Conservation (phyloP, 2,113 vertebrate genomes). For the Hippocampus comes region DNA sequence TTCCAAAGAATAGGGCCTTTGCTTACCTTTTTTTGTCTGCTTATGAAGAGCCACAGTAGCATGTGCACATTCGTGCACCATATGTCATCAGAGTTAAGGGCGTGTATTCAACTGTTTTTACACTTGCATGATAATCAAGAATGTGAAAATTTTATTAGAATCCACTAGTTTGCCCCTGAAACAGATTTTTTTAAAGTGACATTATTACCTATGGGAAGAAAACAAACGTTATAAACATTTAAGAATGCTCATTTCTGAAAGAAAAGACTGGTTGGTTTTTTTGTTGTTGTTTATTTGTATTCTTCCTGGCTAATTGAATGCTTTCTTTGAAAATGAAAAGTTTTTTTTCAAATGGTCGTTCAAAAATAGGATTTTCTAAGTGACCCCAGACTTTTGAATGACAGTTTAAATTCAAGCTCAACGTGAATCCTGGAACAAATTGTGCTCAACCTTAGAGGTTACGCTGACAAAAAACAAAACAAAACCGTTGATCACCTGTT, state of each 20-base stretch:
- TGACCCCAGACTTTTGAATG: neutral
- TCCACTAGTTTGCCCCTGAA: neutral
- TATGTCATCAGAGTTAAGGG: too few relatives aligned
- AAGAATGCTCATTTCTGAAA: too few relatives aligned
- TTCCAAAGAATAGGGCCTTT: too few relatives aligned
- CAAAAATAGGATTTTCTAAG: neutral
- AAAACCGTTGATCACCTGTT: constrained; percentile 29
- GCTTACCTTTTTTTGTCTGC: neutral
- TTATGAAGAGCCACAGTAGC: neutral
- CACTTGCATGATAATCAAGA: neutral
- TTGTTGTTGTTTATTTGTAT: too few relatives aligned
- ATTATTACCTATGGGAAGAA: too few relatives aligned
- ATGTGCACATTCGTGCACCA: too few relatives aligned
- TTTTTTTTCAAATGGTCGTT: too few relatives aligned
- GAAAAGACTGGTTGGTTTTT: too few relatives aligned
- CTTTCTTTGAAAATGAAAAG: too few relatives aligned
- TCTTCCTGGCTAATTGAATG: too few relatives aligned
- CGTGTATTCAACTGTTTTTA: neutral
- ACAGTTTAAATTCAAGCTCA: neutral
- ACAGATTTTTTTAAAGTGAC: neutral
- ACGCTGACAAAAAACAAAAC: neutral
- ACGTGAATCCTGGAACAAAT: neutral
- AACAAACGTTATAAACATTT: too few relatives aligned
- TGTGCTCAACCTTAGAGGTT: neutral
- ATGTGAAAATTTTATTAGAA: neutral